Evolutionary conservation across 2,888 invertebrate genomes (phyloP), one percentile per base, ranked within the genome.

Genomic region (Patella caerulea): DNA sequence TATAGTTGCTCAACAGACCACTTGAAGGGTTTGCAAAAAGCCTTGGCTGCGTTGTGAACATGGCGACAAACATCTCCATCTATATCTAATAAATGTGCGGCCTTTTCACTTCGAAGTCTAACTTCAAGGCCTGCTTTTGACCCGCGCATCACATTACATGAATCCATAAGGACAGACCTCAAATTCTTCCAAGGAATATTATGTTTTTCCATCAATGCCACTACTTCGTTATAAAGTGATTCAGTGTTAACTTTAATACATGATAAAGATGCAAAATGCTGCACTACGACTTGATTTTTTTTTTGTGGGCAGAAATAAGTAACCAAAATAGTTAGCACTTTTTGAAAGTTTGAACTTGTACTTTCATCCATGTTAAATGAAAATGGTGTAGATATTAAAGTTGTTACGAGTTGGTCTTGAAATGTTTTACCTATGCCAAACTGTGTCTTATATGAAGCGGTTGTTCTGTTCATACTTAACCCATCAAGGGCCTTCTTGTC

Each of bases 91-190:
- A 82, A 34, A 53, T 82, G 82, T 19, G 74, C 74, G 5, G 78
- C 80, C 19, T 45, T 53, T 19, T 29, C 29, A 19, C 55, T 55
- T 24, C 77, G 3, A 4, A 81, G 69, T 14, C 53, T 14, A 7
- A 24, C 77, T 59, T 82, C 82, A 15, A 79, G 56, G 55, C 80
- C 82, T 45, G 45, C 15, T 69, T 79, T 76, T 11, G 70, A 54
- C 24, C 80, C 81, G n/a, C 81, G 45, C 80, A 81, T 81, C 9
- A 81, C 81, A 71, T 72, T 74, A 45, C 80, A 81, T 3, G 78
- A 78, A 72, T 81, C 81, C 76, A 78, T 74, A 4, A 81, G 65
- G 29, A 78, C 52, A 15, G 71, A 76, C 12, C 76, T 59, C 24
- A 81, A 65, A 70, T 81, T 81, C n/a, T 12, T 17, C 77, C 77